Evolutionary conservation across 2,113 vertebrate species (phyloP).

Genomic region (Crotalus viridis): DNA sequence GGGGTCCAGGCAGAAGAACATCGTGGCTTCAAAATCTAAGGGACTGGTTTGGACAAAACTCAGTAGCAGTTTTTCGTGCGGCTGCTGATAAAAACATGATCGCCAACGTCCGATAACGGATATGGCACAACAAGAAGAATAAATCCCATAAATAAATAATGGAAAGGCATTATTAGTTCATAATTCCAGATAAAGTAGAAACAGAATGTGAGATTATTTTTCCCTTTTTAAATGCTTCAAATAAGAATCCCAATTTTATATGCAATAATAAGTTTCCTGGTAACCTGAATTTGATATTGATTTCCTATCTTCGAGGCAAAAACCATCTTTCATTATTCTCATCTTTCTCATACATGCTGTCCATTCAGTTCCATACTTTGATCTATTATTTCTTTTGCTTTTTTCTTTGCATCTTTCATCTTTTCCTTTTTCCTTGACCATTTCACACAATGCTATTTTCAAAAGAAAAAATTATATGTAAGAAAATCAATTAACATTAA

Average conservation of each 20-base stretch:
- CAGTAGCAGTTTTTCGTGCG: no score
- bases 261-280: background rate
- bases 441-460: background rate
- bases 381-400: background rate
- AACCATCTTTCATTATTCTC: background rate
- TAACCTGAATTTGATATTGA: background rate
- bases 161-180: background rate
- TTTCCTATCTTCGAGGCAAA: background rate
- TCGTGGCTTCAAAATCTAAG: no score
- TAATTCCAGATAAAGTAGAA: background rate
- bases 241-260: background rate
- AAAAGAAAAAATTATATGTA: background rate
- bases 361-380: background rate
- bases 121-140: background rate
- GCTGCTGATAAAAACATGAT: no score
- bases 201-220: background rate
- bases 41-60: no score
- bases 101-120: no score
- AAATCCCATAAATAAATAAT: background rate
- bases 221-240: background rate
- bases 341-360: background rate
- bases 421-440: background rate
- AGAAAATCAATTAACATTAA: background rate
- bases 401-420: background rate
- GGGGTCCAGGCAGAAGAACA: background rate